A percentile compares a stretch with the other conserved stretches of the same genome.
Conservation (phyloP, 1,140 invertebrate genomes). For the Solen grandis region DNA sequence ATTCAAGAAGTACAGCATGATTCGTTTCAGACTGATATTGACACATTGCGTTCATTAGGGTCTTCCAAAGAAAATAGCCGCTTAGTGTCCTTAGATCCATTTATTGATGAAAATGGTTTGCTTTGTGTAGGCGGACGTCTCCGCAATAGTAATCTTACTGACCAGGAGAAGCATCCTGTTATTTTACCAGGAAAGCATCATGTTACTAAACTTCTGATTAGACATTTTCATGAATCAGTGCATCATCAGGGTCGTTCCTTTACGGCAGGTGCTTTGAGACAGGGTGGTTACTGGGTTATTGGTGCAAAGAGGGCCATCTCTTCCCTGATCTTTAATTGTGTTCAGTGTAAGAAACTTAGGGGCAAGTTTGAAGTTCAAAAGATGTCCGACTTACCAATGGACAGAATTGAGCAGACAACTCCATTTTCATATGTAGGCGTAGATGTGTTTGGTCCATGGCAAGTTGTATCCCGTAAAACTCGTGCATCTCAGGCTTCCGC, state of each 20-base stretch:
- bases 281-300: slow-evolving; percentile 40
- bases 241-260: slow-evolving; percentile 51
- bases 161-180: slow-evolving; percentile 42
- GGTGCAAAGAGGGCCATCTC: slow-evolving; percentile 20
- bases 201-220: slow-evolving; percentile 42
- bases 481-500: slow-evolving; percentile 7
- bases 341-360: slow-evolving; percentile 31
- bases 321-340: slow-evolving; percentile 29
- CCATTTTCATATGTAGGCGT: slow-evolving; percentile 20
- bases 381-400: slow-evolving; percentile 32
- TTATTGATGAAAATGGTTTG: slow-evolving; percentile 28
- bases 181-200: slow-evolving; percentile 47
- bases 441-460: slow-evolving; percentile 39
- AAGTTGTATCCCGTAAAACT: slow-evolving; percentile 31
- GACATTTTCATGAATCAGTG: slow-evolving; percentile 36
- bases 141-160: not conserved
- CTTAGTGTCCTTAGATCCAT: slow-evolving; percentile 17
- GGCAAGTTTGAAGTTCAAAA: not conserved
- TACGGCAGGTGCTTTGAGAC: slow-evolving; percentile 10
- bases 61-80: not conserved
- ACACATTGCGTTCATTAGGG: not conserved
- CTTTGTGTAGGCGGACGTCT: slow-evolving; percentile 54
- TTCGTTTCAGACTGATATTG: slow-evolving; percentile 20
- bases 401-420: not conserved
- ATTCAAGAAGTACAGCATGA: slow-evolving; percentile 7